Conservation (phyloP, 1,140 invertebrate species). For the Melanaphis sacchari region DNA sequence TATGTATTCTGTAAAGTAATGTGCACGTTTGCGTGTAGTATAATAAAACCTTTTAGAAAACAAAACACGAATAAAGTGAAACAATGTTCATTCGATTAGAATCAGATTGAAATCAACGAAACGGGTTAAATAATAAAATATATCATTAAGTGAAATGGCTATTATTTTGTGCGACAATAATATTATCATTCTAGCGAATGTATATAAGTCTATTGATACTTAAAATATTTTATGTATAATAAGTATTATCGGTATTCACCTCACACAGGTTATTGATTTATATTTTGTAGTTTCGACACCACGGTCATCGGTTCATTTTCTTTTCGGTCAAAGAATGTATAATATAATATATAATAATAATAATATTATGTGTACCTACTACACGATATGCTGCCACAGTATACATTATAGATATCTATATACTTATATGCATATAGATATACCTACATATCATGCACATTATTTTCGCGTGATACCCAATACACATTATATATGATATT, state of each 20-base stretch:
- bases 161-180: background rate
- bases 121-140: background rate
- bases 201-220: background rate
- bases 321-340: background rate
- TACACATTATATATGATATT: background rate
- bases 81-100: background rate
- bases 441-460: background rate
- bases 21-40: background rate
- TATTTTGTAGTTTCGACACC: background rate
- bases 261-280: background rate
- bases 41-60: background rate
- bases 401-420: background rate
- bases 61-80: background rate
- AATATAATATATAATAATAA: constrained; percentile 3
- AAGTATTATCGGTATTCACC: background rate
- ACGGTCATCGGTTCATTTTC: background rate
- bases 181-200: background rate
- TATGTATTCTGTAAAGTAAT: too few relatives aligned
- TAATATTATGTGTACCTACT: background rate
- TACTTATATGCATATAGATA: background rate
- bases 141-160: background rate
- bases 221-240: background rate
- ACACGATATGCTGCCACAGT: background rate
- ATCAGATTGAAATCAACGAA: background rate
- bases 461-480: background rate